Base-by-base conservation (phyloP, 2,113 vertebrate species). In the Zapus hudsonius region DNA sequence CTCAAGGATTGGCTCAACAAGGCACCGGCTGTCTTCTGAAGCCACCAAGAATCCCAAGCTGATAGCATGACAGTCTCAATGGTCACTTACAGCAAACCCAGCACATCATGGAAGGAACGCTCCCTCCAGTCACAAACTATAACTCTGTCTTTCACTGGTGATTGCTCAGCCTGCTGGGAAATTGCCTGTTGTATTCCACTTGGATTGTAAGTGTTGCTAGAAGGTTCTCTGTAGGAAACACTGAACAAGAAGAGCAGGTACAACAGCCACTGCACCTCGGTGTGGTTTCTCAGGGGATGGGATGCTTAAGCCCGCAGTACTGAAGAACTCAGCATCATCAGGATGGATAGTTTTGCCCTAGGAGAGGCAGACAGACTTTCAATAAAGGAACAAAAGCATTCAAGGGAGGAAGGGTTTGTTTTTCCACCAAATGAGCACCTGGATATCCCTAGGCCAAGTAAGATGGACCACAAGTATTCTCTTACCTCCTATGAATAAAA, bases 201-300 rank as follows among this genome's bases (percentile, higher is more conserved):
- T 52, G 72, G n/a, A 52, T 17, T 72, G 40, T 17, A 88, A 33
- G 33, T 63, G 75, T 29, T 63, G 4, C 19, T 40, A 80, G 55
- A 29, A 44, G 15, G 4, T 57, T 80, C 84, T 79, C 36, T 84
- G 72, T 33, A 42, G 5, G 40, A 67, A 25, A 22, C 16, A 5
- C 33, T 7, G 29, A 61, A 55, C 47, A 52, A 64, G 10, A 16
- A 0, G 1, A 4, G 8, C 13, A 23, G 2, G 31, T 11, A 33
- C 12, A 10, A 38, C 40, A 90, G 55, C 36, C 64, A 2, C 5
- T 6, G 22, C 4, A 8, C 7, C 36, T 40, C 69, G 8, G 4
- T 0, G 0, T 59, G 69, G 36, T 36, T 82, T 42, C 44, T 70
- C 22, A 15, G 2, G 13, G 66, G 38, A 42, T 8, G 10, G 4